Evolutionary conservation across 2,113 vertebrate species (phyloP), one percentile per base, ranked within the genome.

Genomic region (Peucedramus taeniatus): DNA sequence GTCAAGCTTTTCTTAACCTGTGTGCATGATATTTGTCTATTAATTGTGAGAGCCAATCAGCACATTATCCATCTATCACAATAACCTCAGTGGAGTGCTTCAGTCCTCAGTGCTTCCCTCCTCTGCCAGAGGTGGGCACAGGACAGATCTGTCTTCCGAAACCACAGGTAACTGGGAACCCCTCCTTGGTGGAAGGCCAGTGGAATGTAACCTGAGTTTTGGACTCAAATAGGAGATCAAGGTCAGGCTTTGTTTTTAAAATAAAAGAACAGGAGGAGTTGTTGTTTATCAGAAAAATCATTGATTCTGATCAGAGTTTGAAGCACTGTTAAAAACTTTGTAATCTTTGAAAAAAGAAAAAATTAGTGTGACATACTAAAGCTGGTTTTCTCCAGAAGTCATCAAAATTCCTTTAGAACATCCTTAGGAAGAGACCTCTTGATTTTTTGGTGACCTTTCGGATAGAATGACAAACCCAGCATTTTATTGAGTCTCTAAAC

Each of bases 391-490:
- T 79, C 81, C 42, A 61, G 37, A 90, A 19, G 7, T 35, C 49
- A 47, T 22, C 15, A 63, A 27, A 86, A 54, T 45, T 64, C 35
- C 18, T 61, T 71, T 35, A 50, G 35, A 63, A 54, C 15, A 71
- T 35, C 33, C 15, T 47, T 39, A 21, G 26, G 39, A 63, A 33
- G 4, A 56, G 33, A 40, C 9, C 30, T 28, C 13, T 50, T 54
- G 23, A 42, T 21, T 50, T 85, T 56, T 59, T 45, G 3, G 18
- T 30, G 16, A 30, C 39, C 5, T 85, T 90, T n/a, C 51, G 54
- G 40, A n/a, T 27, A 61, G 17, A 85, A 50, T 0, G 0, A 13
- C 4, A 28, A 17, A 57, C 7, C 3, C n/a, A 68, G 26, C 15
- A 33, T 64, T 69, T 68, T 20, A 28, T n/a, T 15, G 49, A 21